Evolutionary conservation across 2,113 vertebrate species (phyloP).

Genomic region (Bubalus kerabau): DNA sequence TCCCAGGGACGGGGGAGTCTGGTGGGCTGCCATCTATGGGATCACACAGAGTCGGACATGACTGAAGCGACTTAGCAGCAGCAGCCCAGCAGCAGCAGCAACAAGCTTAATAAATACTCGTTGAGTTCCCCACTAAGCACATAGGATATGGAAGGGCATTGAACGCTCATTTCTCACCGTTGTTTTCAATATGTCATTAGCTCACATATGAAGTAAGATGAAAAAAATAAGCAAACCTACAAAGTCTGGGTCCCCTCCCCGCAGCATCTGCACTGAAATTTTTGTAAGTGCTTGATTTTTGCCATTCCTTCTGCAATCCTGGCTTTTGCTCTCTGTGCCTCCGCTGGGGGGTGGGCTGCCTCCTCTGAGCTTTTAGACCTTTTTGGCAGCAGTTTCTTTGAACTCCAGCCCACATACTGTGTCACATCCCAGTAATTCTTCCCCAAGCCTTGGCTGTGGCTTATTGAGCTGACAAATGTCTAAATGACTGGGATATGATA

Average conservation of each 20-base stretch:
- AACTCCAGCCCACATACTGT: slow-evolving; percentile 68
- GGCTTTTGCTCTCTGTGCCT: neutral
- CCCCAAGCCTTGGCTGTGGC: slow-evolving; percentile 51
- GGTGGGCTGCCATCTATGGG: too few relatives aligned
- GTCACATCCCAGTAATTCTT: slow-evolving; percentile 71
- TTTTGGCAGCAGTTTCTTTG: slow-evolving; percentile 49
- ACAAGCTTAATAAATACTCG: neutral
- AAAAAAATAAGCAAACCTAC: neutral
- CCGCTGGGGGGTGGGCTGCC: neutral
- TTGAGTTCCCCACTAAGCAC: neutral
- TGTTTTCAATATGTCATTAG: neutral
- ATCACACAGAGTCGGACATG: fast-evolving
- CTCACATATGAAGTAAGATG: neutral
- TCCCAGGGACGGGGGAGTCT: fast-evolving
- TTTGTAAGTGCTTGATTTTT: neutral
- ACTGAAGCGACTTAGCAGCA: too few relatives aligned
- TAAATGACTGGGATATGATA: slow-evolving; percentile 77
- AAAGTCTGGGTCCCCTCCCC: neutral
- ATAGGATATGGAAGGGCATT: neutral
- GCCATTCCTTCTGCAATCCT: neutral
- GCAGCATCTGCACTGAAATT: neutral
- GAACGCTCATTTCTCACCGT: neutral
- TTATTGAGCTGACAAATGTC: slow-evolving; percentile 78
- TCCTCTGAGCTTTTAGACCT: slow-evolving; percentile 52
- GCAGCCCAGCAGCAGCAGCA: too few relatives aligned